Evolutionary conservation across 2,797 vertebrate species (phyloP).

Genomic region (Schizothorax lantsangensis): DNA sequence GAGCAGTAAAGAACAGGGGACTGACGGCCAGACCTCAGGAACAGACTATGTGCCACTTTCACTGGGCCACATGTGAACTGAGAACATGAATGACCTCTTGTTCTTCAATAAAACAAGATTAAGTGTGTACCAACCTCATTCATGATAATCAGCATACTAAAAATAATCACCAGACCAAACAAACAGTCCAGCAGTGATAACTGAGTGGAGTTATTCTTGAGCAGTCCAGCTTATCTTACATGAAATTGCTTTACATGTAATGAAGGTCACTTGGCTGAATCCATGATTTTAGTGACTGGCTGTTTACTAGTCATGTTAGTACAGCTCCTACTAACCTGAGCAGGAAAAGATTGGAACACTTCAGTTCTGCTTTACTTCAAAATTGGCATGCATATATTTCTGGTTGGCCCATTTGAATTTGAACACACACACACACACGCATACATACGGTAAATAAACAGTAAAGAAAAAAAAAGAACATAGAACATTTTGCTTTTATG

Average conservation of each 20-base stretch:
- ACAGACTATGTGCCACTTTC: conserved; percentile 71
- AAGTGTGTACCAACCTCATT: background rate
- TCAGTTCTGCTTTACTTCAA: background rate
- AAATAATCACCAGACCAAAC: conserved; percentile 27
- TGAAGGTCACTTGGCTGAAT: background rate
- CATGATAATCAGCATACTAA: background rate
- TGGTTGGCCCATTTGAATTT: background rate
- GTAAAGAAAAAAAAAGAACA: too few relatives aligned
- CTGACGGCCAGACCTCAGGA: conserved; percentile 38
- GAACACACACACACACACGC: too few relatives aligned
- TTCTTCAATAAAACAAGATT: conserved; percentile 51
- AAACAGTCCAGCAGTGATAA: conserved; percentile 10
- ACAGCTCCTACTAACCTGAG: background rate
- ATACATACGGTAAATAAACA: too few relatives aligned
- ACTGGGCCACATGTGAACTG: conserved; percentile 62
- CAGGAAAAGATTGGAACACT: background rate
- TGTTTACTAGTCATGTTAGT: background rate
- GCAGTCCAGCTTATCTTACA: background rate
- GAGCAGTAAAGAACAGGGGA: conserved; percentile 59
- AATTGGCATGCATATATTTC: background rate
- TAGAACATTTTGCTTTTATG: too few relatives aligned
- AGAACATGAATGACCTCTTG: conserved; percentile 59
- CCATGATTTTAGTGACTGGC: background rate
- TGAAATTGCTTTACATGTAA: background rate
- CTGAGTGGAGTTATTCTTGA: background rate